Percentiles rank a stretch among this genome's conserved stretches.
These are phyloP conservation scores for Cantharis rustica DNA, from an alignment of 2,888 invertebrate species.

Conservation along the genomic window DNA sequence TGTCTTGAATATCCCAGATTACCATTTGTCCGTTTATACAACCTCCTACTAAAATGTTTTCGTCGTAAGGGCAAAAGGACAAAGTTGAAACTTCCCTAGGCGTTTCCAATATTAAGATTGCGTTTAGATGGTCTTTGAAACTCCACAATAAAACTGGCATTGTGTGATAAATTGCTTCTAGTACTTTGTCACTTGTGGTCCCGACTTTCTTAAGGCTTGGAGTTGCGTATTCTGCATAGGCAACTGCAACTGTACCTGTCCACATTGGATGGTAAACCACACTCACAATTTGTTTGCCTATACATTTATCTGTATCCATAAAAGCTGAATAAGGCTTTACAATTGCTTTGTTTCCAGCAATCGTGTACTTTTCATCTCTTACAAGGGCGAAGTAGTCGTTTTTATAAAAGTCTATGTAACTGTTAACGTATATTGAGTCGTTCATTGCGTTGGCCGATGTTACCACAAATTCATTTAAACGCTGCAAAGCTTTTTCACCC, in stretches of 20 bases:
- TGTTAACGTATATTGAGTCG: slow-evolving; percentile 48
- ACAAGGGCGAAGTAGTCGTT: slow-evolving; percentile 65
- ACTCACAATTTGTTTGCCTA: slow-evolving; percentile 68
- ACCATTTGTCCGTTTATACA: slow-evolving; percentile 73
- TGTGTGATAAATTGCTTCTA: slow-evolving; percentile 61
- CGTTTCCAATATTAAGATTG: slow-evolving; percentile 71
- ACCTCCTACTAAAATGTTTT: slow-evolving; percentile 73
- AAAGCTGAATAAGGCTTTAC: slow-evolving; percentile 66
- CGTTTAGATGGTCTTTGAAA: slow-evolving; percentile 69
- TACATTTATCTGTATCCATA: slow-evolving; percentile 66
- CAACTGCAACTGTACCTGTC: slow-evolving; percentile 69
- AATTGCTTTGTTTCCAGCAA: slow-evolving; percentile 48
- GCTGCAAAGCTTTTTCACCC: slow-evolving; percentile 44
- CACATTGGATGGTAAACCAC: slow-evolving; percentile 73
- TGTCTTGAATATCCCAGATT: slow-evolving; percentile 71
- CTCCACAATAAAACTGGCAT: slow-evolving; percentile 78
- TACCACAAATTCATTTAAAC: slow-evolving; percentile 45
- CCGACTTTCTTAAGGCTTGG: slow-evolving; percentile 56
- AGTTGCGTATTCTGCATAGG: slow-evolving; percentile 66
- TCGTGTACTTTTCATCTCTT: slow-evolving; percentile 26
- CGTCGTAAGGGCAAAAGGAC: slow-evolving; percentile 71
- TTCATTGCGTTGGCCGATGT: slow-evolving; percentile 41
- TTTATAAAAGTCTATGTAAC: slow-evolving; percentile 63
- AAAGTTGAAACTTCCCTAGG: slow-evolving; percentile 68
- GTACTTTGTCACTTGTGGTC: slow-evolving; percentile 47